These are phyloP conservation scores for Monomorium pharaonis DNA, from an alignment of 1,140 invertebrate species.

Conservation along the genomic window DNA sequence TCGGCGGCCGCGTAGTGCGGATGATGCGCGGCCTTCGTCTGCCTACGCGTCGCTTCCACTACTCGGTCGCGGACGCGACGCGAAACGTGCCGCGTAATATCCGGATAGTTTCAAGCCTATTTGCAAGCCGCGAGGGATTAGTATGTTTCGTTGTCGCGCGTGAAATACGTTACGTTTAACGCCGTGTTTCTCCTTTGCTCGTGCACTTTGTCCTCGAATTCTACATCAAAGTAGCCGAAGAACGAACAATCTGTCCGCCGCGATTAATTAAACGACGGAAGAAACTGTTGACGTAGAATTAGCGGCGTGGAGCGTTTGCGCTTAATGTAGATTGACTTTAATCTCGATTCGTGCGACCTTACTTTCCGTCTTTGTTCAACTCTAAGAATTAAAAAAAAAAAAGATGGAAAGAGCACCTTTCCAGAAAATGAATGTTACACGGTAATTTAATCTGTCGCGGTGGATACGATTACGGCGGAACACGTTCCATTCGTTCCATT, in stretches of 20 bases:
- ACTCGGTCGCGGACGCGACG: not conserved
- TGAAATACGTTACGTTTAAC: conserved; percentile 24
- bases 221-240: no score
- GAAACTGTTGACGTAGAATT: no score
- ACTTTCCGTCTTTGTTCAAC: no score
- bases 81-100: not conserved
- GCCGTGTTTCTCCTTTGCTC: not conserved
- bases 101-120: conserved; percentile 18
- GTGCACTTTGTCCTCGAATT: no score
- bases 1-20: not conserved
- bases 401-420: no score
- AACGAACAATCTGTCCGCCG: no score
- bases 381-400: no score
- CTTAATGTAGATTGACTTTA: no score
- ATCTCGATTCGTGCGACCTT: no score
- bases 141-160: conserved; percentile 36
- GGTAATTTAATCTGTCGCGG: not conserved
- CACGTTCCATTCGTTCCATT: not conserved
- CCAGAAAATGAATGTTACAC: not conserved
- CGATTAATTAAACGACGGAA: no score
- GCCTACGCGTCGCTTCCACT: not conserved
- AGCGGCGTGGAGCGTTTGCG: no score
- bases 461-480: not conserved
- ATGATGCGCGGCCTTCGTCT: no score
- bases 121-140: conserved; percentile 45